Evolutionary conservation across 30 jellyfish, hydroid and myxozoan genomes (phyloP), one percentile per base, ranked within the genome.

Genomic region (Morbakka virulenta): DNA sequence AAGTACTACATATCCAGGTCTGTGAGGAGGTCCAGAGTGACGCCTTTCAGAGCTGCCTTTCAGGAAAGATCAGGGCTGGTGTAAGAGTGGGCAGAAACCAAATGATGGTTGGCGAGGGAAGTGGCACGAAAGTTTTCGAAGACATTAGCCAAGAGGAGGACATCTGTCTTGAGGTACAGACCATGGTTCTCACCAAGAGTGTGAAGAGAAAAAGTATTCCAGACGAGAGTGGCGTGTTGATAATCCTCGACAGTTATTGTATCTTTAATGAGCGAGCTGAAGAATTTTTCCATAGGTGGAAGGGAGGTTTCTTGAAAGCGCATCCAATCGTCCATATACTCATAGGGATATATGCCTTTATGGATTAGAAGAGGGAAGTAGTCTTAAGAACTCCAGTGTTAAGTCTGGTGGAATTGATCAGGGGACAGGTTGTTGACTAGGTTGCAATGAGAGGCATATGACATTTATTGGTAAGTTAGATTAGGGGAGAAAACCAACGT

Each of bases 281-380:
- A 69, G 30, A 69, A 69, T n/a, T 17, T 4, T 11, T 69, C 78
- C 14, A 6, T 20, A 3, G 79, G 79, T 11, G 81, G 81, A 4
- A 69, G 79, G 27, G 32, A 32, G 20, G 79, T 29, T 69, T 69
- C 81, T 13, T 69, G 78, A 35, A 69, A 69, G 31, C 26, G 31
- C 3, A 29, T 2, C 79, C 77, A 31, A 3, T 32, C n/a, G 76
- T 77, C 50, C 77, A 77, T 49, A 35, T 67, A 77, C 28, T 77
- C 89, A 67, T 77, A 77, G 2, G 89, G 89, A 26, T 77, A 77
- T 14, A 77, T 84, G 1, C 89, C 88, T 36, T 77, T 77, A 20
- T 88, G 21, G 34, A 32, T 26, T 75, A 77, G 3, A 25, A 77
- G 66, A 13, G 57, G 17, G 57, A 20, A 20, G 14, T 47, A 12